Conservation (phyloP, 2,888 invertebrate species). For the Clepsis dumicolana region DNA sequence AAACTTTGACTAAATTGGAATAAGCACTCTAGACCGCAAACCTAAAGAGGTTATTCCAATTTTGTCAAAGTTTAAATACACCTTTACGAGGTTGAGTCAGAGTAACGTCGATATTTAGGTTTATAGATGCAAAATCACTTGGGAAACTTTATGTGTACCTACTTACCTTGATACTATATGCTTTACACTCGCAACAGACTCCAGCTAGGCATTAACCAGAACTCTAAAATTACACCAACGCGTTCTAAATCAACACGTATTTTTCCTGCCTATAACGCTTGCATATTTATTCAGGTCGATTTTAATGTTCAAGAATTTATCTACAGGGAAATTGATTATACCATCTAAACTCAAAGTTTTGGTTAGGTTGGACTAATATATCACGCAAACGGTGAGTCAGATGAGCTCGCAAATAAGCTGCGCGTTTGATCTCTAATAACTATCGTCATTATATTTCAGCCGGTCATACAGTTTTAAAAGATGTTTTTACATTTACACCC, state of each 20-base stretch:
- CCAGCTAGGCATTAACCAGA: slow-evolving; percentile 3
- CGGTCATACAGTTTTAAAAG: slow-evolving; percentile 16
- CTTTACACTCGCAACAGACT: background rate
- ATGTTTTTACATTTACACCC: slow-evolving; percentile 3
- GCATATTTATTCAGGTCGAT: slow-evolving; percentile 29
- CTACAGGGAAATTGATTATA: slow-evolving; percentile 34
- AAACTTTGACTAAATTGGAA: too few relatives aligned
- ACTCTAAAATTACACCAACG: slow-evolving; percentile 28
- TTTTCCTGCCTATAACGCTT: slow-evolving; percentile 30
- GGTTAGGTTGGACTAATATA: slow-evolving; percentile 20
- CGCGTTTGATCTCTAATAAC: slow-evolving; percentile 25
- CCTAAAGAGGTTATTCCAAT: too few relatives aligned
- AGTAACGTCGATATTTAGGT: too few relatives aligned
- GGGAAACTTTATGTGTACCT: background rate
- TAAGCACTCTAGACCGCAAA: too few relatives aligned
- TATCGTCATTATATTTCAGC: slow-evolving; percentile 18
- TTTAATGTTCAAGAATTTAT: slow-evolving; percentile 27
- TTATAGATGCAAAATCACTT: background rate
- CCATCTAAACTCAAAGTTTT: slow-evolving; percentile 12
- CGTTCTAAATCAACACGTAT: slow-evolving; percentile 36
- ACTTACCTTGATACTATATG: background rate
- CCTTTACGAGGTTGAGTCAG: too few relatives aligned
- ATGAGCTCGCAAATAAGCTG: slow-evolving; percentile 9
- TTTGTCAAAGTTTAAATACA: too few relatives aligned
- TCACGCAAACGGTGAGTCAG: slow-evolving; percentile 28